A percentile compares a stretch with the other conserved stretches of the same genome.
These are phyloP conservation scores for Mechanitis mazaeus DNA, from an alignment of 2,888 invertebrate genomes.

Conservation along the genomic window DNA sequence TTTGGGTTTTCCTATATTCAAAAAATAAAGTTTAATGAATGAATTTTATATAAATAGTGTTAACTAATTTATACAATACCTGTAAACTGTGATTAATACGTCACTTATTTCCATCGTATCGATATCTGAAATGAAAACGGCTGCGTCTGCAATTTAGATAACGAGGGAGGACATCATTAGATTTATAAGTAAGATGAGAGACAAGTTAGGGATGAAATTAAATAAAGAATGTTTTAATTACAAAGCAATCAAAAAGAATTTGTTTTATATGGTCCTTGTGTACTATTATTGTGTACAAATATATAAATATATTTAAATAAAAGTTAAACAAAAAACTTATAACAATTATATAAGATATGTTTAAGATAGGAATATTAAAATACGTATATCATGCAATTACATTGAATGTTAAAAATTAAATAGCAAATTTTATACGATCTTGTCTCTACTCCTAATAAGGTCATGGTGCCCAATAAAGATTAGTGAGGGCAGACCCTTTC, in stretches of 20 bases:
- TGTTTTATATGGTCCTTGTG: too few species aligned
- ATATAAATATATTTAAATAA: too few species aligned
- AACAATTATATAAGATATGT: too few species aligned
- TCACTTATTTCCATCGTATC: background rate
- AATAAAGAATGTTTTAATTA: too few species aligned
- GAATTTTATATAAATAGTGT: background rate
- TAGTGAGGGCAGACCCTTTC: slow-evolving; percentile 17
- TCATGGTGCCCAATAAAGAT: slow-evolving; percentile 18
- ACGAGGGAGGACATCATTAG: background rate
- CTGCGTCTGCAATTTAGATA: slow-evolving; percentile 6
- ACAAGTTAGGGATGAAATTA: background rate
- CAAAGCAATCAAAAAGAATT: too few species aligned
- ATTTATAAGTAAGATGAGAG: background rate
- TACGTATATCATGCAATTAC: background rate
- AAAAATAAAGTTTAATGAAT: too few species aligned
- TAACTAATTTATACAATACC: background rate
- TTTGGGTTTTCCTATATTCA: too few species aligned
- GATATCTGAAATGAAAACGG: slow-evolving; percentile 1
- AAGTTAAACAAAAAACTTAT: too few species aligned
- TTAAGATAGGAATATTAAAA: background rate
- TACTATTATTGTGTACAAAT: too few species aligned
- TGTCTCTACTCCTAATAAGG: slow-evolving; percentile 5
- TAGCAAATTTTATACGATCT: background rate
- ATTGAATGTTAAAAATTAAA: background rate
- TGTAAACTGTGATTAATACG: background rate